A percentile compares a stretch with the other conserved stretches of the same genome.
These are phyloP conservation scores for Apis cerana DNA, from an alignment of 1,140 invertebrate genomes.

Conservation along the genomic window DNA sequence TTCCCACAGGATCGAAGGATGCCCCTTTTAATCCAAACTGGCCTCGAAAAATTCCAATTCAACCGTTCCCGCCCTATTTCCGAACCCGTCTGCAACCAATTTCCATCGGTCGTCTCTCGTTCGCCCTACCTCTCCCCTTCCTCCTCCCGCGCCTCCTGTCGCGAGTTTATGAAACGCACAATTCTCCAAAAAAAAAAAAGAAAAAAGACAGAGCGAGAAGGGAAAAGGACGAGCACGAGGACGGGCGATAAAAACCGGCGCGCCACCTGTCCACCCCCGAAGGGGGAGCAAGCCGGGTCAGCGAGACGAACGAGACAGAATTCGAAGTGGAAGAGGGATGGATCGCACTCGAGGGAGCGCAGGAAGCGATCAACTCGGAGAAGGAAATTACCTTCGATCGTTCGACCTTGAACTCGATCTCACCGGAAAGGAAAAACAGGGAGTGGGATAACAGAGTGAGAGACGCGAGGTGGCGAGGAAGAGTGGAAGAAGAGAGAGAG, in stretches of 20 bases:
- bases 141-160: not conserved
- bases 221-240: not conserved
- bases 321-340: not conserved
- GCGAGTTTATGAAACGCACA: slow-evolving; percentile 39
- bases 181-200: not conserved
- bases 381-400: slow-evolving; percentile 67
- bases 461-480: too few species aligned
- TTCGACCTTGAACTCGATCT: slow-evolving; percentile 60
- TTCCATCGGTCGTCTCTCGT: slow-evolving; percentile 40
- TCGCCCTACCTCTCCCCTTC: not conserved
- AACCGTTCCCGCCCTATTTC: slow-evolving; percentile 25
- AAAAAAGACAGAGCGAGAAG: not conserved
- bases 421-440: slow-evolving; percentile 19
- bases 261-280: slow-evolving; percentile 1
- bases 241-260: slow-evolving; percentile 5
- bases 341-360: slow-evolving; percentile 53
- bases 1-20: slow-evolving; percentile 55
- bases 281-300: not conserved
- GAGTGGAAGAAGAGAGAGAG: not conserved
- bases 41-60: slow-evolving; percentile 54
- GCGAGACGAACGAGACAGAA: not conserved
- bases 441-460: not conserved
- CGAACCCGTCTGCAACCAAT: slow-evolving; percentile 48
- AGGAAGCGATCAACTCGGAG: slow-evolving; percentile 56
- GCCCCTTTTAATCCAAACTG: slow-evolving; percentile 54